These are phyloP conservation scores for Coranthus polyacanthus DNA, from an alignment of 2,797 vertebrate species.

Conservation along the genomic window DNA sequence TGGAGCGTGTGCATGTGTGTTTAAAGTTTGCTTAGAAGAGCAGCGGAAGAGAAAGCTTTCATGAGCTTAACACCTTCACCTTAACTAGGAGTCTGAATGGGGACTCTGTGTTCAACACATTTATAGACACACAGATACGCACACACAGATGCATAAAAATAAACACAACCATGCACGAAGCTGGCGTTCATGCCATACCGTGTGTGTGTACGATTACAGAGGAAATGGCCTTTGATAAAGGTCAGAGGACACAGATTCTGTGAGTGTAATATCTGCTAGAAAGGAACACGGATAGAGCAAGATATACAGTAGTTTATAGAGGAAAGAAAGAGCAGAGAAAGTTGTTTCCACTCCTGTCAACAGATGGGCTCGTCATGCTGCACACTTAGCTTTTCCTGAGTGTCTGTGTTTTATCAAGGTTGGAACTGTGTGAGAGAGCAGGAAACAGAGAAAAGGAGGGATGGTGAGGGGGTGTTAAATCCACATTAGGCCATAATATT, in stretches of 20 bases:
- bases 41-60: constrained; percentile 68
- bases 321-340: constrained; percentile 10
- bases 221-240: constrained; percentile 73
- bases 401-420: constrained; percentile 27
- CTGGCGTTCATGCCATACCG: constrained; percentile 70
- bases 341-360: constrained; percentile 30
- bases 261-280: constrained; percentile 29
- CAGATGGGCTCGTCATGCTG: constrained; percentile 6
- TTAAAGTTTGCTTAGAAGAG: constrained; percentile 54
- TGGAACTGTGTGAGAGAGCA: constrained; percentile 6
- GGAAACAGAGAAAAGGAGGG: constrained; percentile 14
- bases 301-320: constrained; percentile 30
- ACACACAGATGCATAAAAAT: constrained; percentile 72
- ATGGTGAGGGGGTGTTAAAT: neutral
- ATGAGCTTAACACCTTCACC: constrained; percentile 76
- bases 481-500: constrained; percentile 6
- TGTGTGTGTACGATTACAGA: constrained; percentile 78
- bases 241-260: constrained; percentile 70
- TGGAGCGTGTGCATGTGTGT: constrained; percentile 39
- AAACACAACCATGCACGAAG: constrained; percentile 51
- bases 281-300: constrained; percentile 36
- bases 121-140: constrained; percentile 48
- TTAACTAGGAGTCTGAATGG: constrained; percentile 49
- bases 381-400: constrained; percentile 34
- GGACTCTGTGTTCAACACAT: constrained; percentile 54